Evolutionary conservation across 2,888 invertebrate genomes (phyloP).

Genomic region (Epistrophe eligans): DNA sequence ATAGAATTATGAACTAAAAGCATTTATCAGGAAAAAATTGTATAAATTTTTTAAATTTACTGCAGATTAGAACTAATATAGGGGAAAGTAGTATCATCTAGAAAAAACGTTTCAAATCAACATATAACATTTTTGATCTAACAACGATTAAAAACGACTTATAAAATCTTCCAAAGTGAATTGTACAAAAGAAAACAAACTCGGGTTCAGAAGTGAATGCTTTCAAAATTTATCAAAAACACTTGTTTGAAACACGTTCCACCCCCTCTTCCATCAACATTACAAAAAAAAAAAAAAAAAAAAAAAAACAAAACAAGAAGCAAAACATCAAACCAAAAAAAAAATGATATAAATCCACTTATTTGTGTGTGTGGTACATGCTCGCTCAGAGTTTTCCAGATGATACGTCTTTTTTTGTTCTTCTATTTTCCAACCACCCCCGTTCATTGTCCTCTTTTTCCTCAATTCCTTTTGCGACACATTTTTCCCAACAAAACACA

Average conservation of each 20-base stretch:
- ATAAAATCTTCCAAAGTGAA: no score
- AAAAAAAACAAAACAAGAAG: conserved; percentile 15
- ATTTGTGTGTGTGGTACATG: conserved; percentile 58
- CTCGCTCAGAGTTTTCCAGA: conserved; percentile 56
- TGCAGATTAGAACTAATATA: no score
- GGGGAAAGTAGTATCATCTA: no score
- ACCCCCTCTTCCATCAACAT: conserved; percentile 35
- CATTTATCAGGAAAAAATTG: no score
- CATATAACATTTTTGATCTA: no score
- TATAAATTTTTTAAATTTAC: no score
- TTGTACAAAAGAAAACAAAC: no score
- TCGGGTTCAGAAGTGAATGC: conserved; percentile 39
- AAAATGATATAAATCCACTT: conserved; percentile 44
- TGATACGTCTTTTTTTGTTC: conserved; percentile 42
- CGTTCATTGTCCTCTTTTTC: conserved; percentile 56
- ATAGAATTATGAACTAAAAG: no score
- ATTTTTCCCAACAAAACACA: conserved; percentile 13
- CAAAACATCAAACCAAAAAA: conserved; percentile 32
- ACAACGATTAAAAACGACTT: no score
- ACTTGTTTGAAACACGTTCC: conserved; percentile 74
- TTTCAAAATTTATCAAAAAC: conserved; percentile 70
- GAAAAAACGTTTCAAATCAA: no score
- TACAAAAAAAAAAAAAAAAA: conserved; percentile 14
- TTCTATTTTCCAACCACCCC: conserved; percentile 66
- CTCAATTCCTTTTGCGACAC: conserved; percentile 14